Evolutionary conservation across 1,140 invertebrate species (phyloP), one percentile per base, ranked within the genome.

Genomic region (Ridgeia piscesae): DNA sequence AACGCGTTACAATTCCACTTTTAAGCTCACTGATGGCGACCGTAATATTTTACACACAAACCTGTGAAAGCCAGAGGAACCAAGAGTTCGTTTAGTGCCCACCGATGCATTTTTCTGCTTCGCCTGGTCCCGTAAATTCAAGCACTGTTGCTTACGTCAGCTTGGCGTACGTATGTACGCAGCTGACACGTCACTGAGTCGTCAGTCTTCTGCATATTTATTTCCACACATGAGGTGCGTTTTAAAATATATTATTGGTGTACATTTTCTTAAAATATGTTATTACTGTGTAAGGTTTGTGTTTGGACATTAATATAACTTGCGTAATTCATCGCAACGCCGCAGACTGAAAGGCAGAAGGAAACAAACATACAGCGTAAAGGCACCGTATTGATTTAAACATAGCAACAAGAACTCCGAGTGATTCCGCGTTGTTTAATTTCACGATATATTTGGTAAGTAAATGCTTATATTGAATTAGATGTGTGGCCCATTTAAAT

Each of bases 391-490:
- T 77, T 31, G 58, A 21, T 77, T 77, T 77, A 77, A 77, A 77
- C 58, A 17, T 77, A 77, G 58, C 58, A 77, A 77, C 58, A 77
- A 77, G 58, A 77, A 77, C 11, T n/a, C 58, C 58, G 27, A 77
- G 58, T 31, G 48, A 50, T 8, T 50, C 21, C 58, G 58, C 11
- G 58, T 21, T 77, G 58, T 77, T 77, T 77, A 8, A 77, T 77
- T 77, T 77, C 58, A 77, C 58, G 58, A 77, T 77, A 50, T 50
- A 50, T 77, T 77, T 77, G 58, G 58, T 77, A 77, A 77, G 58
- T 77, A 77, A 77, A 77, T 77, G 14, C 42, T 77, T 0, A 27
- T 21, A 21, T 77, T 17, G 27, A 77, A 14, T 21, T 77, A 77
- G 58, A 31, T 77, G 58, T 77, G 14, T 77, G 42, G 42, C 27